Evolutionary conservation across 2,797 vertebrate genomes (phyloP).

Genomic region (Sphaeramia orbicularis): DNA sequence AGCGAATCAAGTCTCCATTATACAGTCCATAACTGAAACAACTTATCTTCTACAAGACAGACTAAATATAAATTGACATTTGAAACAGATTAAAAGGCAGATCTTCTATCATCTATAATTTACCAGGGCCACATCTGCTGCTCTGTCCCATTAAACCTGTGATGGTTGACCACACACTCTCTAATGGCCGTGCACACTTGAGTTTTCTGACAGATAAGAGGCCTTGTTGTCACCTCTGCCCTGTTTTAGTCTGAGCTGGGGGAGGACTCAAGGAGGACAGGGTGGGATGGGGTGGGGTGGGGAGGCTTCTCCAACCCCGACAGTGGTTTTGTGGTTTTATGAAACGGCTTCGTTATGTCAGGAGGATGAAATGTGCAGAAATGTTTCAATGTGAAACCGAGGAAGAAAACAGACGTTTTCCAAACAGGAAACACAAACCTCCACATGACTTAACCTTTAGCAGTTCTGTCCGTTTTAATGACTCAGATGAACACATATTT

Average conservation of each 20-base stretch:
- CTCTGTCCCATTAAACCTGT: conserved; percentile 37
- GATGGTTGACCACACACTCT: conserved; percentile 54
- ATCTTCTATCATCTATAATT: conserved; percentile 75
- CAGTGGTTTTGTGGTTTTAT: conserved; percentile 33
- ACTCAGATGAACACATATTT: conserved; percentile 52
- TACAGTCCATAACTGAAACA: too few relatives aligned
- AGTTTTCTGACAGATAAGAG: conserved; percentile 25
- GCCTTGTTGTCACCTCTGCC: conserved; percentile 9
- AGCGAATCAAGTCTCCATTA: background rate
- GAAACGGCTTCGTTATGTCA: conserved; percentile 3
- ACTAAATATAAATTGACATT: background rate
- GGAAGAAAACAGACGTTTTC: background rate
- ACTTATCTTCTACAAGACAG: too few relatives aligned
- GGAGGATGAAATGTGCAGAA: background rate
- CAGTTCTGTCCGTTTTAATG: conserved; percentile 53
- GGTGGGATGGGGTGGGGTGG: background rate
- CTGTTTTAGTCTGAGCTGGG: conserved; percentile 22
- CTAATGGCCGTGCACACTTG: conserved; percentile 5
- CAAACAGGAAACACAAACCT: background rate
- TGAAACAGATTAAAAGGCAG: conserved; percentile 5
- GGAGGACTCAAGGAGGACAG: background rate
- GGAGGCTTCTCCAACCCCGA: conserved; percentile 1
- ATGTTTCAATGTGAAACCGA: background rate
- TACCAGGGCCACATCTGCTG: conserved; percentile 75
- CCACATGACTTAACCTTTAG: conserved; percentile 38